A percentile compares a stretch with the other conserved stretches of the same genome.
phyloP scores from a whole-genome alignment of 2,888 invertebrate genomes.

The Agrochola lota region DNA sequence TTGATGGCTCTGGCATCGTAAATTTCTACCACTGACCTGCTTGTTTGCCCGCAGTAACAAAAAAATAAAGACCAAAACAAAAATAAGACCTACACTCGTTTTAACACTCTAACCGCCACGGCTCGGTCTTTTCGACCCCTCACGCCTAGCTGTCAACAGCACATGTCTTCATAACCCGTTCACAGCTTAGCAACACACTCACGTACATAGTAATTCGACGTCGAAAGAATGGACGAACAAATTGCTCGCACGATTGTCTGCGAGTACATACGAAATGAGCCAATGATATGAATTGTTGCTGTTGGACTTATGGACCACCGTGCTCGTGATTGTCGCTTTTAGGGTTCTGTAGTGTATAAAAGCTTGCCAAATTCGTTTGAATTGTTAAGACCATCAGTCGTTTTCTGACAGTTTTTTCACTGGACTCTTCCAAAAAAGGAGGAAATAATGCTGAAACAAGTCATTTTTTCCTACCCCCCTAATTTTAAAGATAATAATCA shows the following conservation, averaged over 20 bases:
- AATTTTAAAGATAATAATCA: neutral
- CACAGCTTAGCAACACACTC: constrained; percentile 64
- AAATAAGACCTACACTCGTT: neutral
- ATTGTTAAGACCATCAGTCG: neutral
- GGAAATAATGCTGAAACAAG: neutral
- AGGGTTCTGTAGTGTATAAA: constrained; percentile 43
- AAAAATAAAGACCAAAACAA: neutral
- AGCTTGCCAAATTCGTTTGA: neutral
- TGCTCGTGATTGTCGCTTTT: constrained; percentile 57
- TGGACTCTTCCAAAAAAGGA: neutral
- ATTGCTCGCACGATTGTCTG: constrained; percentile 69
- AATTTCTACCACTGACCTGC: neutral
- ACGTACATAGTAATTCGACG: constrained; percentile 72
- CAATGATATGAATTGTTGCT: constrained; percentile 68
- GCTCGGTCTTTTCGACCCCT: constrained; percentile 32
- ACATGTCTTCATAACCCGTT: constrained; percentile 68
- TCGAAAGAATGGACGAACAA: constrained; percentile 67
- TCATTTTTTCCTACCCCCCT: neutral
- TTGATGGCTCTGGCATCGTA: neutral
- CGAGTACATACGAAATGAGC: constrained; percentile 63
- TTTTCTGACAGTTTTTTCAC: neutral
- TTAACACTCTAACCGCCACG: neutral
- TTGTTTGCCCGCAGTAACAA: neutral
- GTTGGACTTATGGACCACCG: constrained; percentile 65
- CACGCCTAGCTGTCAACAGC: constrained; percentile 49